Evolutionary conservation across 1,140 invertebrate genomes (phyloP).

Genomic region (Cyrtorhinus lividipennis): DNA sequence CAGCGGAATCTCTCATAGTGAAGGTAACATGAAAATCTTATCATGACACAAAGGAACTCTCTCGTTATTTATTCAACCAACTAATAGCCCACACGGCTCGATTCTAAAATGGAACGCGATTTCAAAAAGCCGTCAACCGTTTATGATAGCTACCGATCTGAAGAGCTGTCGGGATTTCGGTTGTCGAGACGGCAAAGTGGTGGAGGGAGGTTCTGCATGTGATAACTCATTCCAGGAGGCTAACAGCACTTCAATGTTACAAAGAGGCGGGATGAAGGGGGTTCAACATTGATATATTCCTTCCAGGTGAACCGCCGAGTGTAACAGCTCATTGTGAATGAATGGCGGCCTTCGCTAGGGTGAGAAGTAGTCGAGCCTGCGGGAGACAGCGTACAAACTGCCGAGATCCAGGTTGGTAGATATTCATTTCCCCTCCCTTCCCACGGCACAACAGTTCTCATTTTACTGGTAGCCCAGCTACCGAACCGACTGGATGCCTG

Average conservation of each 20-base stretch:
- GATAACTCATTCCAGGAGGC: not conserved
- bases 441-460: too few relatives aligned
- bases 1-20: too few relatives aligned
- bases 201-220: not conserved
- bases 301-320: conserved; percentile 1
- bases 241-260: not conserved
- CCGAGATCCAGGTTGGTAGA: conserved; percentile 8
- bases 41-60: too few relatives aligned
- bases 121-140: too few relatives aligned
- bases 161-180: too few relatives aligned
- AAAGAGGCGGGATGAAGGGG: not conserved
- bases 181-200: not conserved
- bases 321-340: conserved; percentile 8
- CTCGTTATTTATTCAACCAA: too few relatives aligned
- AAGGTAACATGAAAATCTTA: too few relatives aligned
- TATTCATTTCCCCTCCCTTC: not conserved
- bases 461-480: too few relatives aligned
- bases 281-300: conserved; percentile 2
- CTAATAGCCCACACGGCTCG: too few relatives aligned
- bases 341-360: not conserved
- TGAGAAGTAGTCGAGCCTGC: conserved; percentile 8
- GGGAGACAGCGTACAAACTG: conserved; percentile 6
- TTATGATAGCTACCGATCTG: too few relatives aligned
- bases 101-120: too few relatives aligned
- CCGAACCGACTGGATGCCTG: too few relatives aligned